These are phyloP conservation scores for Sebastes oblongus DNA, from an alignment of 2,797 vertebrate species.

Conservation along the genomic window DNA sequence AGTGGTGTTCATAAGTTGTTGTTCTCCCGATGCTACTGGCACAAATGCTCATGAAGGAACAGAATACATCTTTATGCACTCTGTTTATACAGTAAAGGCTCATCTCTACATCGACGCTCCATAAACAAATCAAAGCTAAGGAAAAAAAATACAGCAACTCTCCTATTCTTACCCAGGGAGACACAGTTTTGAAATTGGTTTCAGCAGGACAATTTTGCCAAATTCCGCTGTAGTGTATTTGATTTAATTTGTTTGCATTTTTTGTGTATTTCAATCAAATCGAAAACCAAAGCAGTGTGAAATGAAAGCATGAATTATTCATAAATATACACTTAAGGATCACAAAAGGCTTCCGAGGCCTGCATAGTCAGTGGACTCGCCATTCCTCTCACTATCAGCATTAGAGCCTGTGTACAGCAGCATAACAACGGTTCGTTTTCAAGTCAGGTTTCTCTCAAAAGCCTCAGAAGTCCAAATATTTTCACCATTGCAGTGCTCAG, in stretches of 20 bases:
- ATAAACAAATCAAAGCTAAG: neutral
- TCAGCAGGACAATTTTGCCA: neutral
- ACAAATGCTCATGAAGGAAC: slow-evolving; percentile 5
- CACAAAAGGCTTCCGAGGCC: slow-evolving; percentile 29
- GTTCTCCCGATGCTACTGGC: slow-evolving; percentile 1
- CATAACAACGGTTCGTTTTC: slow-evolving; percentile 10
- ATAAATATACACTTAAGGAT: slow-evolving; percentile 35
- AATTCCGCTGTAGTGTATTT: slow-evolving; percentile 12
- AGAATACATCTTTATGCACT: neutral
- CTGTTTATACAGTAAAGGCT: neutral
- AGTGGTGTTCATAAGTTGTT: slow-evolving; percentile 6
- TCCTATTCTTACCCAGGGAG: neutral
- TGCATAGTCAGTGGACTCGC: neutral
- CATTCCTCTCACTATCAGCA: neutral
- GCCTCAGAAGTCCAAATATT: slow-evolving; percentile 21
- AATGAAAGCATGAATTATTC: slow-evolving; percentile 57
- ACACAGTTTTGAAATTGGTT: neutral
- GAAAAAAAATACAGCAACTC: neutral
- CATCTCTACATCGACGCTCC: neutral
- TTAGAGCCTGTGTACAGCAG: slow-evolving; percentile 11
- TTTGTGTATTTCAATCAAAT: slow-evolving; percentile 41
- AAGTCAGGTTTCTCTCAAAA: slow-evolving; percentile 1
- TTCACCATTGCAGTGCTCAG: neutral
- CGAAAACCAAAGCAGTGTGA: slow-evolving; percentile 20
- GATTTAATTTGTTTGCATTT: slow-evolving; percentile 43